These are phyloP conservation scores for Ceratotherium simum DNA, from an alignment of 2,113 vertebrate genomes.

Conservation along the genomic window DNA sequence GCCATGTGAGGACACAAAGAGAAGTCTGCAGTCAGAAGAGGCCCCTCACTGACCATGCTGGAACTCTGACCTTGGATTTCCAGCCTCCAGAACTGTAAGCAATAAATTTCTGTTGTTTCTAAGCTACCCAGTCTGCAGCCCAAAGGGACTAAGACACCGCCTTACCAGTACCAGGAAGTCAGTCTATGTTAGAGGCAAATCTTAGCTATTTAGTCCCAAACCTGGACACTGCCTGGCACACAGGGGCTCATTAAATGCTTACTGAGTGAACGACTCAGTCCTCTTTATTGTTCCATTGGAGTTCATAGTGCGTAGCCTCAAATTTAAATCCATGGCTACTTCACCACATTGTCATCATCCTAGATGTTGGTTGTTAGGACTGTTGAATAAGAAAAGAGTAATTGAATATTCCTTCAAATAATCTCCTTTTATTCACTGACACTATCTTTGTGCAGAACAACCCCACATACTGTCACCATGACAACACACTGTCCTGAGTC, in stretches of 20 bases:
- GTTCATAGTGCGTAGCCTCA: neutral
- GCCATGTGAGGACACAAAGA: neutral
- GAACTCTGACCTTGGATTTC: neutral
- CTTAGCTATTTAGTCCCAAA: neutral
- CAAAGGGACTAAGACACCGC: neutral
- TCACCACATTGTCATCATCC: neutral
- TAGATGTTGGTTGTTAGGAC: neutral
- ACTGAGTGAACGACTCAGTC: neutral
- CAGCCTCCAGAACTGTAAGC: neutral
- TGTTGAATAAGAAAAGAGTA: constrained; percentile 53
- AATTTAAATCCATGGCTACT: neutral
- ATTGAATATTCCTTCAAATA: constrained; percentile 57
- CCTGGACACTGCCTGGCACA: neutral
- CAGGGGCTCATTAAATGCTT: neutral
- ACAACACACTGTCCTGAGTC: constrained; percentile 72
- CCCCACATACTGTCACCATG: constrained; percentile 77
- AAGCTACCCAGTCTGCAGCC: neutral
- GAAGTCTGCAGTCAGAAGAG: neutral
- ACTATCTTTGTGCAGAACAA: constrained; percentile 66
- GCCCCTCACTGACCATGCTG: neutral
- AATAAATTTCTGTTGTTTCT: neutral
- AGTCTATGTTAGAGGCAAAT: neutral
- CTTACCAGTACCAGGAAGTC: neutral
- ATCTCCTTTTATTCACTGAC: constrained; percentile 7
- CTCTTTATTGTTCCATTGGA: neutral